Percentiles rank a stretch among this genome's conserved stretches.
phyloP scores from a whole-genome alignment of 2,888 invertebrate genomes.

The Stenolophus ochropezus region DNA sequence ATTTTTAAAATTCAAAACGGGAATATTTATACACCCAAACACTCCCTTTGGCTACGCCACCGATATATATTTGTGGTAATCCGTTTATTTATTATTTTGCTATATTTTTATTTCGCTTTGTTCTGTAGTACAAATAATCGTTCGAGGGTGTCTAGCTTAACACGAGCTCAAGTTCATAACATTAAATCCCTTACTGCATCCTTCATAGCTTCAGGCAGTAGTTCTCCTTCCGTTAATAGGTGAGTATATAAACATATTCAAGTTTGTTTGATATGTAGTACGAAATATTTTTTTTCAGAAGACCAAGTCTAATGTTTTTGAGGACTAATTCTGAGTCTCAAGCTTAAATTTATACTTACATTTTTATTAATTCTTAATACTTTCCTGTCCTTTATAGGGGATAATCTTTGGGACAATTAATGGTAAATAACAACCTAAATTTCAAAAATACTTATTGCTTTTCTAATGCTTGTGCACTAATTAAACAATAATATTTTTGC shows the following conservation, averaged over 20 bases:
- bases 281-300: constrained; percentile 54
- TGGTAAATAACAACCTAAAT: constrained; percentile 59
- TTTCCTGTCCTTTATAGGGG: constrained; percentile 50
- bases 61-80: not conserved
- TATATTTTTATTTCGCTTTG: not conserved
- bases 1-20: too few species aligned
- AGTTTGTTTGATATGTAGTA: not conserved
- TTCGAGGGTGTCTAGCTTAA: constrained; percentile 76
- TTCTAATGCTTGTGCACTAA: not conserved
- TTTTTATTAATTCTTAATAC: constrained; percentile 50
- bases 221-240: constrained; percentile 72
- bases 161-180: constrained; percentile 76
- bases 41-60: too few species aligned
- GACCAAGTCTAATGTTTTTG: constrained; percentile 53
- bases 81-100: constrained; percentile 5
- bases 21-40: too few species aligned
- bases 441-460: constrained; percentile 13
- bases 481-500: not conserved
- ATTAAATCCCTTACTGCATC: constrained; percentile 75
- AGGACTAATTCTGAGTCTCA: constrained; percentile 57
- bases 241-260: constrained; percentile 66
- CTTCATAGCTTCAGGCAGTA: constrained; percentile 75
- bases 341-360: constrained; percentile 51
- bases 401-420: constrained; percentile 51
- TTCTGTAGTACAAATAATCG: constrained; percentile 73